Base-by-base conservation (phyloP, 2,113 vertebrate species). In the Mobula hypostoma region DNA sequence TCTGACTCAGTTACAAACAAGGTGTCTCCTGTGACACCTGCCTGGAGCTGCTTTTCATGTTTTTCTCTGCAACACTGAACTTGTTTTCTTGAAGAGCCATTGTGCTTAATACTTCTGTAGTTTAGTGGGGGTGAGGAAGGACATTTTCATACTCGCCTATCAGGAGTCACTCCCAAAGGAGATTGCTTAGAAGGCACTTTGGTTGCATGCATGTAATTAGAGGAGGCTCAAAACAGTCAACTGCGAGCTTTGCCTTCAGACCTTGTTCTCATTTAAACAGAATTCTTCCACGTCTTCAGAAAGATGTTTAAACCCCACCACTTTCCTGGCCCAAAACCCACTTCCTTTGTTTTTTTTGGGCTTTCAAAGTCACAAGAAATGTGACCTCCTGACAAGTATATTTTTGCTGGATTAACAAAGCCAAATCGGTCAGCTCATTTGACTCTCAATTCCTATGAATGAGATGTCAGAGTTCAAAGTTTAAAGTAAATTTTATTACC, bases 141-240 rank as follows among this genome's bases (percentile, higher is more conserved):
- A 85, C 8, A 61, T 12, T 87, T 87, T 87, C 9, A 29, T 61
- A 29, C 48, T 58, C 24, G 24, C 56, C 17, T 21, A 27, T 87
- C 83, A 61, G 56, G 24, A 87, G 56, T 87, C 83, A 61, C 21
- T 56, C 80, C 83, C 83, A 87, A 87, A 87, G 9, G 56, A 87
- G 27, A 9, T 61, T 87, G 27, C 83, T 29, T 58, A 87, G 27
- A 61, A 61, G 27, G 82, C 56, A 87, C 83, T 61, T 87, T 24
- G 58, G 24, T 61, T 87, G 24, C 24, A 29, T 56, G 21, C 56
- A 21, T 48, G 7, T 11, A 85, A 87, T 48, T 58, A 24, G 76
- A 29, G 56, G 82, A 85, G 82, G 82, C 68, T 85, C 82, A 27
- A 21, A 85, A 85, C 36, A 58, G 7, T 56, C 21, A 85, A 40